Evolutionary conservation across 2,797 vertebrate species (phyloP).

Genomic region (Sandelia bainsii): DNA sequence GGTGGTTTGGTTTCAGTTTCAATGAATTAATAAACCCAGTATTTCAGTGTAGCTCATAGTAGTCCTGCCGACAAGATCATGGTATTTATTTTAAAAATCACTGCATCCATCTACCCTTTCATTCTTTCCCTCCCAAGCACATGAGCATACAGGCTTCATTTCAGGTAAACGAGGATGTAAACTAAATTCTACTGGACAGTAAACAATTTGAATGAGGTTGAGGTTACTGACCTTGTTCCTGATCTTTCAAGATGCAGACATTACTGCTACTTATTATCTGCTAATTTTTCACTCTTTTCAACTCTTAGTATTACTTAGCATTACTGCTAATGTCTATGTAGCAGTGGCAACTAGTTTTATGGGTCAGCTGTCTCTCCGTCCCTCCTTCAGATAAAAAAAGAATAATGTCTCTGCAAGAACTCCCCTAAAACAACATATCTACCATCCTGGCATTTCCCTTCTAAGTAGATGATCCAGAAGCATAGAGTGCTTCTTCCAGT

Average conservation of each 20-base stretch:
- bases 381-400: conserved; percentile 28
- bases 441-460: conserved; percentile 15
- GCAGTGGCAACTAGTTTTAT: conserved; percentile 20
- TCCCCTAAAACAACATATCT: conserved; percentile 17
- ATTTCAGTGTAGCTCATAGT: no score
- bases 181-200: no score
- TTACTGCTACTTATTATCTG: conserved; percentile 34
- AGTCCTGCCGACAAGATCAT: no score
- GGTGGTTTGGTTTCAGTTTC: no score
- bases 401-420: conserved; percentile 6
- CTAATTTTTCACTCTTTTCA: background rate
- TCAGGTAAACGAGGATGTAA: no score
- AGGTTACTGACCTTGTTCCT: conserved; percentile 32
- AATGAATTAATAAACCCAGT: no score
- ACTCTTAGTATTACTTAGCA: background rate
- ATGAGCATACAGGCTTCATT: no score
- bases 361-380: conserved; percentile 40
- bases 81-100: no score
- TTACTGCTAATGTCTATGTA: conserved; percentile 3
- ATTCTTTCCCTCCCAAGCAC: no score
- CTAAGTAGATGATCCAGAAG: conserved; percentile 13
- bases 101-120: no score
- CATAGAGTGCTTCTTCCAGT: background rate
- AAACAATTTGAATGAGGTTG: conserved; percentile 1
- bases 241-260: conserved; percentile 5